These are phyloP conservation scores for Cebus imitator DNA, from an alignment of 2,113 vertebrate species.

Conservation along the genomic window DNA sequence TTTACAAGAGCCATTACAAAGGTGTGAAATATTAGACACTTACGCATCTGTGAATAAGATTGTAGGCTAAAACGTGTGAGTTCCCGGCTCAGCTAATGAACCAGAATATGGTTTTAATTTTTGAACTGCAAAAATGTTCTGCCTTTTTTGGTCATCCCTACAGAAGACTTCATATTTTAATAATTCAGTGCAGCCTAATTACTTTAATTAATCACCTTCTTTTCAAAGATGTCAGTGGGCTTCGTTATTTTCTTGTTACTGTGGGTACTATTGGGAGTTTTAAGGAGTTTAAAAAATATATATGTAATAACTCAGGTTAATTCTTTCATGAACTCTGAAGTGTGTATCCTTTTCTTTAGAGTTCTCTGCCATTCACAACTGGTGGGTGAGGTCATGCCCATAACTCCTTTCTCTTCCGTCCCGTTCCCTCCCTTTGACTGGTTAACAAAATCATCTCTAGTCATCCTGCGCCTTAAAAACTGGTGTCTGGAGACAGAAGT, in stretches of 20 bases:
- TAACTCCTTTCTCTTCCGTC: not conserved
- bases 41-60: slow-evolving; percentile 73
- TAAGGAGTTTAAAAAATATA: slow-evolving; percentile 27
- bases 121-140: slow-evolving; percentile 76
- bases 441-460: slow-evolving; percentile 49
- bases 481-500: slow-evolving; percentile 60
- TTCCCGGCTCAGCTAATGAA: slow-evolving; percentile 74
- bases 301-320: slow-evolving; percentile 12
- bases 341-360: not conserved
- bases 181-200: slow-evolving; percentile 79
- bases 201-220: slow-evolving; percentile 80
- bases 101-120: slow-evolving; percentile 74
- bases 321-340: not conserved
- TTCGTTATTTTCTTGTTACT: slow-evolving; percentile 68
- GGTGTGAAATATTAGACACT: slow-evolving; percentile 77
- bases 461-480: slow-evolving; percentile 17
- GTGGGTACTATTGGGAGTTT: slow-evolving; percentile 59
- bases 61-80: slow-evolving; percentile 68
- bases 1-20: slow-evolving; percentile 69
- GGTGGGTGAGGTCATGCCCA: no score
- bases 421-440: not conserved
- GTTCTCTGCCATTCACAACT: not conserved
- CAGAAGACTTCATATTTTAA: slow-evolving; percentile 76
- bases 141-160: slow-evolving; percentile 64
- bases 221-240: slow-evolving; percentile 74